phyloP scores from a whole-genome alignment of 2,113 vertebrate genomes.

The Gymnarchus niloticus region DNA sequence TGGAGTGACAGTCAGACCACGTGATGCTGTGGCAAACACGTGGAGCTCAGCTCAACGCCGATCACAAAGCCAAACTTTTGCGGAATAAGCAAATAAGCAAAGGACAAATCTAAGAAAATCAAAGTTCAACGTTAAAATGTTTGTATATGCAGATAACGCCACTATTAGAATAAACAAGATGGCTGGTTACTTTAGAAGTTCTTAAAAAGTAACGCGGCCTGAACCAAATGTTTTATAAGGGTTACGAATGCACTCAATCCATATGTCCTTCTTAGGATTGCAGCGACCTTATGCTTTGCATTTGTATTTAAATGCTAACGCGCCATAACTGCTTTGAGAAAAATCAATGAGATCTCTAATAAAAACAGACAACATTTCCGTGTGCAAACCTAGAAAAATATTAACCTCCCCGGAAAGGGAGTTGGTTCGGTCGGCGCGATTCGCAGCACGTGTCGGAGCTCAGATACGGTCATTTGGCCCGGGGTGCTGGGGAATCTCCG shows the following conservation, averaged over 20 bases:
- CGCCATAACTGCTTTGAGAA: no score
- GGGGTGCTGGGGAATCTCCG: background rate
- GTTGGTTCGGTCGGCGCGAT: background rate
- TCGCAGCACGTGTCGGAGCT: background rate
- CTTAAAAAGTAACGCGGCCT: background rate
- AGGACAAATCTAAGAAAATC: background rate
- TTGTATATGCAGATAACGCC: background rate
- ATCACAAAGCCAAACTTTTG: background rate
- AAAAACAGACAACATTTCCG: background rate
- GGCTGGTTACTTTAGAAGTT: background rate
- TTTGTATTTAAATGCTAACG: background rate
- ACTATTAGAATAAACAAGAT: background rate
- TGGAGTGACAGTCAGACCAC: background rate
- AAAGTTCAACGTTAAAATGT: background rate
- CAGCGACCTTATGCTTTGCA: background rate
- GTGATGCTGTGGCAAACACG: background rate
- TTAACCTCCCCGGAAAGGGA: background rate
- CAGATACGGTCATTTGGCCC: no score
- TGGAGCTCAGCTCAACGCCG: background rate
- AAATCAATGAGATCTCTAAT: background rate
- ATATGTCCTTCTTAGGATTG: background rate
- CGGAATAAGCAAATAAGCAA: background rate
- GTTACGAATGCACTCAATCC: background rate
- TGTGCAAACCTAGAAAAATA: background rate
- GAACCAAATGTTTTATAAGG: background rate